phyloP scores from a whole-genome alignment of 2,113 vertebrate species.

The Aplodontia rufa region DNA sequence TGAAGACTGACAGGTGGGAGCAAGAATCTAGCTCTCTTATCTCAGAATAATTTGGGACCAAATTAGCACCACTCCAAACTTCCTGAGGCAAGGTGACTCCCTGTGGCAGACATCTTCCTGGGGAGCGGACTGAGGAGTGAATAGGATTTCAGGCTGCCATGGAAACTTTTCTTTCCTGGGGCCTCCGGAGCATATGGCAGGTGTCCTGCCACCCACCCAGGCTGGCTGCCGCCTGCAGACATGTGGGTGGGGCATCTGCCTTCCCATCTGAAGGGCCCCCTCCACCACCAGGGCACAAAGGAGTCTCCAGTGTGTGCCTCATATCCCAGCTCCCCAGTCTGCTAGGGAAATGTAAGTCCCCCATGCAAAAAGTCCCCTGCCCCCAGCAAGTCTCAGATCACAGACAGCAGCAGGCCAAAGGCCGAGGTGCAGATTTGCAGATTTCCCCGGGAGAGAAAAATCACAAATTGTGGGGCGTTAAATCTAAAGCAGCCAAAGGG shows the following conservation, averaged over 20 bases:
- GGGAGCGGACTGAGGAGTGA: background rate
- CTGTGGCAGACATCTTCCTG: background rate
- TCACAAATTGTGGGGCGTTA: too few species aligned
- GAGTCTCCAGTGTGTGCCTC: background rate
- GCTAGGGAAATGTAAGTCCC: background rate
- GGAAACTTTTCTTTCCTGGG: slow-evolving; percentile 85
- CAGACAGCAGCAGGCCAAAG: slow-evolving; percentile 50
- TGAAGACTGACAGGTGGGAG: background rate
- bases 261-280: background rate
- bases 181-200: slow-evolving; percentile 86
- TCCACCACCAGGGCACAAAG: slow-evolving; percentile 35
- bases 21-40: background rate
- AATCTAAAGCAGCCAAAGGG: background rate
- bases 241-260: background rate
- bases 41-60: background rate
- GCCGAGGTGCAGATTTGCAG: accelerated
- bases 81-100: background rate
- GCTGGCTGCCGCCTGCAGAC: slow-evolving; percentile 54
- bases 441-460: background rate
- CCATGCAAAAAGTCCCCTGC: background rate
- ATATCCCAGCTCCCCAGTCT: background rate
- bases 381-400: slow-evolving; percentile 27
- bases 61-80: slow-evolving; percentile 6
- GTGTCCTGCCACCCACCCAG: slow-evolving; percentile 80
- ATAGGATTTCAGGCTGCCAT: slow-evolving; percentile 69